Conservation (phyloP, 1,140 invertebrate genomes). For the Amphibalanus amphitrite region DNA sequence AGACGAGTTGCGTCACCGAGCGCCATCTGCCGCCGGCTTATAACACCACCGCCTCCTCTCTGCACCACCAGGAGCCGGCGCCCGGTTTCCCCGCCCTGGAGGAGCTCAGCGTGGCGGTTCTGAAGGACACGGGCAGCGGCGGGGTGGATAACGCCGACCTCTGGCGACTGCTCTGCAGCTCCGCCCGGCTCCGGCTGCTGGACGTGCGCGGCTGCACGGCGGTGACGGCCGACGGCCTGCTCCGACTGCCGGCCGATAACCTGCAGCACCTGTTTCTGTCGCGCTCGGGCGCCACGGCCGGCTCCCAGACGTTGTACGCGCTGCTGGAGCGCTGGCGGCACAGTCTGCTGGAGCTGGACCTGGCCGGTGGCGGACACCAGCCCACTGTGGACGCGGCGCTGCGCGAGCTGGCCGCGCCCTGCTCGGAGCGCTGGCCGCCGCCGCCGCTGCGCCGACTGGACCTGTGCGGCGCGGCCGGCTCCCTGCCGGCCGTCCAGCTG, state of each 20-base stretch:
- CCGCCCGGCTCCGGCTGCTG: constrained; percentile 48
- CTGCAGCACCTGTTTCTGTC: constrained; percentile 21
- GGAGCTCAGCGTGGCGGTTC: constrained; percentile 52
- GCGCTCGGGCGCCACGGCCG: constrained; percentile 31
- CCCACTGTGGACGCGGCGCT: constrained; percentile 52
- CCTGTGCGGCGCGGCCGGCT: constrained; percentile 61
- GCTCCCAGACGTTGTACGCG: constrained; percentile 35
- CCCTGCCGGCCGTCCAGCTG: constrained; percentile 54
- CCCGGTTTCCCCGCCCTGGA: constrained; percentile 58
- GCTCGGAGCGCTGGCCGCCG: too few relatives aligned
- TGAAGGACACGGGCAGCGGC: constrained; percentile 20
- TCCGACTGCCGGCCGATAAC: constrained; percentile 39
- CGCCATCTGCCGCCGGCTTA: neutral
- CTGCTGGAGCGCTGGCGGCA: constrained; percentile 68
- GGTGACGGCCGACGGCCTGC: constrained; percentile 54
- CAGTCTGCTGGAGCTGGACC: constrained; percentile 58
- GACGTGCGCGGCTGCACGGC: constrained; percentile 62
- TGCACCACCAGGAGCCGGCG: constrained; percentile 39
- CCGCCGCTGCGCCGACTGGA: constrained; percentile 43
- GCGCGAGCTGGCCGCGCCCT: constrained; percentile 38
- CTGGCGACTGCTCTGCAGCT: constrained; percentile 52
- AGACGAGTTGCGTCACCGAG: too few relatives aligned
- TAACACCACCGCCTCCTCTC: neutral
- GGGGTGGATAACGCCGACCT: constrained; percentile 54
- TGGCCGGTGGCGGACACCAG: constrained; percentile 47